Percentiles rank a stretch among this genome's conserved stretches.
Conservation (phyloP, 2,888 invertebrate genomes). For the Hemithea aestivaria region DNA sequence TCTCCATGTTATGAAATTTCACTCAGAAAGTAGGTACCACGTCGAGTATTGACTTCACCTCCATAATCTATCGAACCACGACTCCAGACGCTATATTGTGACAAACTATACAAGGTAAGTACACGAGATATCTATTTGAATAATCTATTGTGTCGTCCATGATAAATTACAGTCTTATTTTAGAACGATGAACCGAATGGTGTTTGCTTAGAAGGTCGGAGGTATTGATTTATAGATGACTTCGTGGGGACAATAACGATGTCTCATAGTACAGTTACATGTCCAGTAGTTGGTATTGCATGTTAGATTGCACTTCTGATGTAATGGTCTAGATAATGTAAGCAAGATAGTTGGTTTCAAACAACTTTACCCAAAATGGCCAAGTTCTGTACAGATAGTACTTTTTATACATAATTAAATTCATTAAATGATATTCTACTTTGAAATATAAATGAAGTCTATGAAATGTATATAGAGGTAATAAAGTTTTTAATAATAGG, state of each 20-base stretch:
- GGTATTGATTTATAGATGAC: conserved; percentile 21
- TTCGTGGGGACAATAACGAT: conserved; percentile 20
- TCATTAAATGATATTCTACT: too few species aligned
- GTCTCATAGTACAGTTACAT: conserved; percentile 9
- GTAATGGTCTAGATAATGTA: too few species aligned
- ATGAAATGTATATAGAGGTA: too few species aligned
- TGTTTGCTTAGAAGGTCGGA: conserved; percentile 18
- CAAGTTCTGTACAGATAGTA: too few species aligned
- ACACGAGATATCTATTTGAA: conserved; percentile 19
- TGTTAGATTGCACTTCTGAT: conserved; percentile 3
- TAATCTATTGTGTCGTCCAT: conserved; percentile 21
- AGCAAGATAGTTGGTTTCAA: too few species aligned
- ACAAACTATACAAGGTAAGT: conserved; percentile 12
- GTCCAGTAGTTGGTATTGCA: conserved; percentile 2
- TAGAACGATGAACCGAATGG: conserved; percentile 19
- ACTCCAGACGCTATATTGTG: conserved; percentile 7
- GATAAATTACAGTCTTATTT: conserved; percentile 22
- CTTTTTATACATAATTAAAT: too few species aligned
- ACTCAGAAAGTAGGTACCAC: too few species aligned
- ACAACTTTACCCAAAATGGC: too few species aligned
- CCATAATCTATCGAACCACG: conserved; percentile 2
- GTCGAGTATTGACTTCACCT: too few species aligned
- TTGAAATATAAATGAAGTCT: too few species aligned
- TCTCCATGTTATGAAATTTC: too few species aligned
- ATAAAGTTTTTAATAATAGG: too few species aligned